phyloP scores from a whole-genome alignment of 2,888 invertebrate species.

The Tetranychus truncatus region DNA sequence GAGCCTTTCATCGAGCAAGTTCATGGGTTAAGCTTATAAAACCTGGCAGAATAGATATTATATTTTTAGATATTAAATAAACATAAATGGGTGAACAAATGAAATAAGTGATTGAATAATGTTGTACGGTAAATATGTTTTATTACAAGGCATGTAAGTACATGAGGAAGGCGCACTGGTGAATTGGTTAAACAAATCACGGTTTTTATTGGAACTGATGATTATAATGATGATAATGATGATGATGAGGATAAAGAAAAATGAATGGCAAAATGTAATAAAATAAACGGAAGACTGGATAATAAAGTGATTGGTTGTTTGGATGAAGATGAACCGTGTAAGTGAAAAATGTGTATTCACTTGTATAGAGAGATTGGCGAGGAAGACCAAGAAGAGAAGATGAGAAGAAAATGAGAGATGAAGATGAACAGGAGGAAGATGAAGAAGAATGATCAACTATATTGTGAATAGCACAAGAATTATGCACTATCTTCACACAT shows the following conservation, averaged over 20 bases:
- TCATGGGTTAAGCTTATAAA: too few relatives aligned
- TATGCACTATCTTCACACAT: background rate
- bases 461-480: background rate
- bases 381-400: background rate
- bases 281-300: constrained; percentile 1
- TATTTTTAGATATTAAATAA: too few relatives aligned
- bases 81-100: too few relatives aligned
- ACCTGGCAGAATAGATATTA: too few relatives aligned
- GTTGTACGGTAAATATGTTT: too few relatives aligned
- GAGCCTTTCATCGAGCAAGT: too few relatives aligned
- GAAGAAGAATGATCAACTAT: background rate
- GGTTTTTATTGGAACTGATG: background rate
- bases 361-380: too few relatives aligned
- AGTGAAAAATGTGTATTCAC: too few relatives aligned
- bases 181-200: too few relatives aligned
- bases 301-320: background rate
- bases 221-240: background rate
- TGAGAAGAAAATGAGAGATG: background rate
- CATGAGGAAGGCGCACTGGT: too few relatives aligned
- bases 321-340: background rate
- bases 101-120: too few relatives aligned
- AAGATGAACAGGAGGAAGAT: background rate
- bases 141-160: too few relatives aligned
- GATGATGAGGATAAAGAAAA: background rate
- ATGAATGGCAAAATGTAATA: background rate